Conservation (phyloP, 1,140 invertebrate species). For the Cyrtorhinus lividipennis region DNA sequence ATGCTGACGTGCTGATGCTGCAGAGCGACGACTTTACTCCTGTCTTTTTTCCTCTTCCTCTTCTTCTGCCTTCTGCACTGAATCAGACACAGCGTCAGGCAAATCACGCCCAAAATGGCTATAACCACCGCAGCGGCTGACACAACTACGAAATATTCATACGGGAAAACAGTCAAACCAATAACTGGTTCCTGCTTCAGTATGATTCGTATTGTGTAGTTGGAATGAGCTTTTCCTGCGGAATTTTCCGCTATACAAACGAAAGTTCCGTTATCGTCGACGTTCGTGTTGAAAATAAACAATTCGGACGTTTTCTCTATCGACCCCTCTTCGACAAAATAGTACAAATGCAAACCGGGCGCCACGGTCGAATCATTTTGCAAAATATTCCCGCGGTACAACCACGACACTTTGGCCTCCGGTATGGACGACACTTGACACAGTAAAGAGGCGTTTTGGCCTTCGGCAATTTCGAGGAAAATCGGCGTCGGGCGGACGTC, state of each 20-base stretch:
- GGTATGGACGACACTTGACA: slow-evolving; percentile 65
- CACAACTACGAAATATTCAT: slow-evolving; percentile 49
- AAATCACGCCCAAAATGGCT: slow-evolving; percentile 22
- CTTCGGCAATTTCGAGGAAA: slow-evolving; percentile 58
- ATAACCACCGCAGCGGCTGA: slow-evolving; percentile 34
- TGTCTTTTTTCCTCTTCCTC: slow-evolving; percentile 28
- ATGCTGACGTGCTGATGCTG: slow-evolving; percentile 28
- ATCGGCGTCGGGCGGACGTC: slow-evolving; percentile 48
- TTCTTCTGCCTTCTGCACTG: slow-evolving; percentile 29
- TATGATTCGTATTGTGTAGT: slow-evolving; percentile 59
- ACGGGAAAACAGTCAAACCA: slow-evolving; percentile 44
- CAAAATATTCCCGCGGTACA: slow-evolving; percentile 55
- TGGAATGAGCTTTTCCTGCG: slow-evolving; percentile 55
- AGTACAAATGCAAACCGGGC: slow-evolving; percentile 45
- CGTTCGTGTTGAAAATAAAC: slow-evolving; percentile 54
- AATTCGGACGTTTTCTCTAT: slow-evolving; percentile 58
- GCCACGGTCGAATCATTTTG: slow-evolving; percentile 51
- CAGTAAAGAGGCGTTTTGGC: slow-evolving; percentile 58
- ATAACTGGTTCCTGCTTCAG: slow-evolving; percentile 52
- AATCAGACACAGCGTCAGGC: slow-evolving; percentile 20
- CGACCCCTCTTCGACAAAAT: slow-evolving; percentile 48
- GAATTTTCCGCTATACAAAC: slow-evolving; percentile 66
- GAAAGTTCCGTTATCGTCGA: slow-evolving; percentile 65
- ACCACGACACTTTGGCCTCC: slow-evolving; percentile 61
- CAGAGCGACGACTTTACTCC: slow-evolving; percentile 29